phyloP scores from a whole-genome alignment of 2,797 vertebrate genomes.

The Hapalemur alaotrensis region DNA sequence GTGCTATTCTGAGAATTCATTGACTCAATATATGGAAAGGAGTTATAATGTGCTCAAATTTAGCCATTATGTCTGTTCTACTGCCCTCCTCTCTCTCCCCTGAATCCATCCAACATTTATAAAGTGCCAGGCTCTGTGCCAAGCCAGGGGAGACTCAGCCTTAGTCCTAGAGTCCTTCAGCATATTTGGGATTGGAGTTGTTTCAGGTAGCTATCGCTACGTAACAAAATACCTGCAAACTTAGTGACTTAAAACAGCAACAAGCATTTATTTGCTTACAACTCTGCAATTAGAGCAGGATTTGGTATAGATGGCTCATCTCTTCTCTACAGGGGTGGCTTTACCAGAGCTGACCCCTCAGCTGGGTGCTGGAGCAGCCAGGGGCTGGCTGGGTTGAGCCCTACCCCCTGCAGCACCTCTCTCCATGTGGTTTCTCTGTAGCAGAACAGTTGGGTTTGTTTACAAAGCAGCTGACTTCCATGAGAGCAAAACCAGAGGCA shows the following conservation, averaged over 20 bases:
- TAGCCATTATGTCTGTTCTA: neutral
- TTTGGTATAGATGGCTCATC: rapidly evolving
- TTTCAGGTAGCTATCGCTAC: neutral
- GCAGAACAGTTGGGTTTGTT: neutral
- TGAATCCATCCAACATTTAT: neutral
- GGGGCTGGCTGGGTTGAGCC: neutral
- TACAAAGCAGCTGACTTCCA: neutral
- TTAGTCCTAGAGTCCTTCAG: neutral
- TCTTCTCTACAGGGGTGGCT: neutral
- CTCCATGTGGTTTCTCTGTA: neutral
- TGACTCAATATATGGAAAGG: neutral
- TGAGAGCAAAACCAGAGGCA: neutral
- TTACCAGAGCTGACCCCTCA: neutral
- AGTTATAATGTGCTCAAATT: neutral
- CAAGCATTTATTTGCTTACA: neutral
- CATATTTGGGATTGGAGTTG: neutral
- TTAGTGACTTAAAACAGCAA: neutral
- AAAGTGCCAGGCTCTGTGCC: neutral
- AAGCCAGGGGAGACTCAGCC: neutral
- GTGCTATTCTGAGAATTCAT: rapidly evolving
- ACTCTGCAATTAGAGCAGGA: neutral
- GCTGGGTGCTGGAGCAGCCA: neutral
- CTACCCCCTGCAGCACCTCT: neutral
- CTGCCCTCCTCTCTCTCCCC: neutral
- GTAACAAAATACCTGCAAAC: neutral